Percentiles rank a stretch among this genome's conserved stretches.
phyloP scores from a whole-genome alignment of 2,113 vertebrate species.

The Sisor rabdophorus region DNA sequence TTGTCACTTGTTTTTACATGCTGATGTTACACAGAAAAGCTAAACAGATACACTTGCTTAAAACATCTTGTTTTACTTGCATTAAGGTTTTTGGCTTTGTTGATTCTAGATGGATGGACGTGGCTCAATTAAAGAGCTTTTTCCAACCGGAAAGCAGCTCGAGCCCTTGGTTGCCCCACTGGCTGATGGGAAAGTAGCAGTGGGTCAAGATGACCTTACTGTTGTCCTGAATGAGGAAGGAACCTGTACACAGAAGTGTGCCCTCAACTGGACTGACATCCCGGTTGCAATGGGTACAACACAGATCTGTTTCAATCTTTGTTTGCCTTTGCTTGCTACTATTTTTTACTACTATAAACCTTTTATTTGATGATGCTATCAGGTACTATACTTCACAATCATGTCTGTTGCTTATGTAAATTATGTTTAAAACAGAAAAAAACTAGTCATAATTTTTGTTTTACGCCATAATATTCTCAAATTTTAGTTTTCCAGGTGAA shows the following conservation, averaged over 20 bases:
- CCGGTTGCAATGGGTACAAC: conserved; percentile 91
- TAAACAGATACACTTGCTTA: not conserved
- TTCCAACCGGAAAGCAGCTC: conserved; percentile 95
- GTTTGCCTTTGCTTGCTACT: too few relatives aligned
- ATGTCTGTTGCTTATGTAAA: not conserved
- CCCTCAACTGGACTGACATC: conserved; percentile 98
- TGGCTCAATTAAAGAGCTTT: conserved; percentile 93
- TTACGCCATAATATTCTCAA: not conserved
- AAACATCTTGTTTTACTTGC: not conserved
- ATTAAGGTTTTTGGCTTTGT: conserved; percentile 11
- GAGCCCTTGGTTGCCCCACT: conserved; percentile 91
- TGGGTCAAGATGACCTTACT: conserved; percentile 95
- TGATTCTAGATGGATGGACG: conserved; percentile 87
- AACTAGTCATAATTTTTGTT: too few relatives aligned
- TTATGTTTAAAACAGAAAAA: not conserved
- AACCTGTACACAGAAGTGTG: conserved; percentile 91
- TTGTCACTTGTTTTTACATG: not conserved
- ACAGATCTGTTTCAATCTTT: not conserved
- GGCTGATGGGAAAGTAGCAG: conserved; percentile 93
- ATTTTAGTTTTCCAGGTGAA: too few relatives aligned
- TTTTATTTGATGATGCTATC: not conserved
- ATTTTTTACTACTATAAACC: too few relatives aligned
- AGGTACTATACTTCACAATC: not conserved
- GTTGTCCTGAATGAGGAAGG: conserved; percentile 96
- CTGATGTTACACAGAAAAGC: not conserved